Conservation (phyloP, 2,113 vertebrate species). For the Mustelus asterias region DNA sequence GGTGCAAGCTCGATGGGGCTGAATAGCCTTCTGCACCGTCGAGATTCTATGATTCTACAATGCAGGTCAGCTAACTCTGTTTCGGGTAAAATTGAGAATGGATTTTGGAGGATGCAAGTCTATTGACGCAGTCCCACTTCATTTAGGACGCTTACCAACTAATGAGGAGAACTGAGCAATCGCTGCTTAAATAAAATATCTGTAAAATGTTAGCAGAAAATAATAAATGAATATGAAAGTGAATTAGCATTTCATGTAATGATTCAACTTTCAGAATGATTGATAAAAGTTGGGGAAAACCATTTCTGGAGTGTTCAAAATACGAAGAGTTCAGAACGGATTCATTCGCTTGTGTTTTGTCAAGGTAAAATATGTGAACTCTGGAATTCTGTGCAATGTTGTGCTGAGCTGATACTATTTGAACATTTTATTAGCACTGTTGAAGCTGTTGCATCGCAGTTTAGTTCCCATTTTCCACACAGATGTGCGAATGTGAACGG, state of each 20-base stretch:
- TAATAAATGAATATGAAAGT: neutral
- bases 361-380: neutral
- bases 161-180: neutral
- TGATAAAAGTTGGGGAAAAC: neutral
- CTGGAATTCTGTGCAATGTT: neutral
- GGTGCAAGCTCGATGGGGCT: too few relatives aligned
- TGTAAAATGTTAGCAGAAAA: neutral
- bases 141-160: neutral
- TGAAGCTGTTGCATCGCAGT: neutral
- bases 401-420: neutral
- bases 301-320: neutral
- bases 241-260: neutral
- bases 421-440: neutral
- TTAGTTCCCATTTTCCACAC: constrained; percentile 27
- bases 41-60: too few relatives aligned
- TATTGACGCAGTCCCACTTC: neutral
- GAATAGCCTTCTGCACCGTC: too few relatives aligned
- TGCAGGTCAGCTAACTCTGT: neutral
- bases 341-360: neutral
- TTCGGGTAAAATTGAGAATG: neutral
- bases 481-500: neutral
- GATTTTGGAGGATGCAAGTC: neutral
- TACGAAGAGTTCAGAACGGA: neutral
- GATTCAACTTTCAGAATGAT: neutral
- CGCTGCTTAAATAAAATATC: neutral